These are phyloP conservation scores for Carpatolechia fugitivella DNA, from an alignment of 2,888 invertebrate species.

Conservation along the genomic window DNA sequence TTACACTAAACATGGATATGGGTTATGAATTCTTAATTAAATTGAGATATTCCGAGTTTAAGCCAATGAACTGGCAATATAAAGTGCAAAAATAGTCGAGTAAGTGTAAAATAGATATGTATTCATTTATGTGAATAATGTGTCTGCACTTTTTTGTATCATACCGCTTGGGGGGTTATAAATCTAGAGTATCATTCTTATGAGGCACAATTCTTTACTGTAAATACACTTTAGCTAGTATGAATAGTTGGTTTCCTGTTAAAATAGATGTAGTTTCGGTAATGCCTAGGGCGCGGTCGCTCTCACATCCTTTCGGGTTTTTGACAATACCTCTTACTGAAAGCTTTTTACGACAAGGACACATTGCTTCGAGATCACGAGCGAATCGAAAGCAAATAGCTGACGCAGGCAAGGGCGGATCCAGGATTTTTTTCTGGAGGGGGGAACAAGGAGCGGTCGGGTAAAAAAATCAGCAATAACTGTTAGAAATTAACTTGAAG, in stretches of 20 bases:
- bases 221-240: conserved; percentile 71
- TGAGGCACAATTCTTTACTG: conserved; percentile 75
- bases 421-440: too few species aligned
- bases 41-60: conserved; percentile 78
- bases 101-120: conserved; percentile 72
- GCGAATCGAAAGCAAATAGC: too few species aligned
- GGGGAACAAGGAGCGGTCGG: too few species aligned
- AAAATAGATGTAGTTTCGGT: conserved; percentile 16
- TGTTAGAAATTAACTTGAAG: too few species aligned
- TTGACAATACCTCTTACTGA: not conserved
- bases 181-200: conserved; percentile 62
- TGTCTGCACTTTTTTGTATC: conserved; percentile 72
- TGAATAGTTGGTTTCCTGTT: conserved; percentile 57
- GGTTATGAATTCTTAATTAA: conserved; percentile 74
- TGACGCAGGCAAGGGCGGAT: too few species aligned
- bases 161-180: conserved; percentile 62
- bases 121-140: conserved; percentile 73
- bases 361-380: too few species aligned
- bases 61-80: conserved; percentile 73
- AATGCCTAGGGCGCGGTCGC: not conserved
- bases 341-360: not conserved
- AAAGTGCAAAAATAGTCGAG: conserved; percentile 74
- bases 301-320: not conserved
- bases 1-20: conserved; percentile 58
- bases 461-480: too few species aligned